phyloP scores from a whole-genome alignment of 2,888 invertebrate species.

The Amorpha juglandis region DNA sequence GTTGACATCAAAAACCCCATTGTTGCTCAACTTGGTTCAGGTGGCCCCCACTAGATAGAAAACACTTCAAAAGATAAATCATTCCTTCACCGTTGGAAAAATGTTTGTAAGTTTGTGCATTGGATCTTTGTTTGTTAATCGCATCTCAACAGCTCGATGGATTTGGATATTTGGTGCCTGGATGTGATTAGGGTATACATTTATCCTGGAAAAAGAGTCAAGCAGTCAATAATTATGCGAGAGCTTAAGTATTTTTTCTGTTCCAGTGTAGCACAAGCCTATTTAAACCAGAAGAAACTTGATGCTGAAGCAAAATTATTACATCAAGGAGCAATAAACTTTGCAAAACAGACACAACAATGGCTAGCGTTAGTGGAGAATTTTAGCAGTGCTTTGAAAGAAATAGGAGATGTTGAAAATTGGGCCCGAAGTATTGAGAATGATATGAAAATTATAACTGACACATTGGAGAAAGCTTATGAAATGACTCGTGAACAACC shows the following conservation, averaged over 20 bases:
- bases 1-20: too few species aligned
- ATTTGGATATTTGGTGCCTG: too few species aligned
- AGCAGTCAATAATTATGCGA: background rate
- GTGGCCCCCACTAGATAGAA: too few species aligned
- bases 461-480: conserved; percentile 96
- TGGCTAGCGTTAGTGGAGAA: conserved; percentile 97
- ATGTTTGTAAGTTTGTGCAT: too few species aligned
- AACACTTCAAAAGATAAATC: too few species aligned
- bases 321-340: conserved; percentile 96
- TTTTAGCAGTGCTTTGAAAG: conserved; percentile 94
- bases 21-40: too few species aligned
- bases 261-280: conserved; percentile 97
- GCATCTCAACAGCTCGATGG: too few species aligned
- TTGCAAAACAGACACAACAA: conserved; percentile 98
- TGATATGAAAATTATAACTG: conserved; percentile 96
- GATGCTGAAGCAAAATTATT: conserved; percentile 98
- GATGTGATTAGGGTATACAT: too few species aligned
- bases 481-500: conserved; percentile 85
- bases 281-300: conserved; percentile 98
- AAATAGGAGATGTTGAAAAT: conserved; percentile 99
- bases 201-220: too few species aligned
- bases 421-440: conserved; percentile 99
- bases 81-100: too few species aligned
- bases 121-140: too few species aligned
- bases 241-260: conserved; percentile 12